Evolutionary conservation across 2,797 vertebrate genomes (phyloP), one percentile per base, ranked within the genome.

Genomic region (Odontamblyopus rebecca): DNA sequence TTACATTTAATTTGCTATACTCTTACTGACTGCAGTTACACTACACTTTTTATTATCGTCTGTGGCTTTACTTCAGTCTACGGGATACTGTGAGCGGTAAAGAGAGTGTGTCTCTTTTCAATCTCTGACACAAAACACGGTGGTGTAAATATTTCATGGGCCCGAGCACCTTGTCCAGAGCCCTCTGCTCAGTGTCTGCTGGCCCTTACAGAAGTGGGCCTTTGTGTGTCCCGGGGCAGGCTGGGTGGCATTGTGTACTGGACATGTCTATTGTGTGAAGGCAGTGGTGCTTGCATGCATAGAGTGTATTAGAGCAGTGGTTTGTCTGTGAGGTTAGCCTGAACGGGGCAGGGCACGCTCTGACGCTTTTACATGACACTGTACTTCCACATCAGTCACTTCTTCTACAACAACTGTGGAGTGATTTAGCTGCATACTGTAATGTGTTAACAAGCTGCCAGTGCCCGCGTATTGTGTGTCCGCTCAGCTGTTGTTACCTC

Each of bases 141-240:
- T 87, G 90, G 87, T 92, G 90, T 93, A 88, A 93, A 89, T 92
- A 89, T 92, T 93, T 93, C 81, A 93, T 89, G 77, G 77, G 76
- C 87, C 87, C 81, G 88, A 76, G 26, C 76, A 62, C 85, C 90
- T 73, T 57, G 51, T 88, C 85, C 88, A 85, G 84, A 79, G 77
- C 83, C 87, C 86, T 82, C 87, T 86, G 91, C 89, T 87, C 65
- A n/a, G 85, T 90, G 85, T 84, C 87, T 91, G 89, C 82, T 85
- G 84, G 89, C 73, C 91, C 78, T 80, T 72, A 65, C 63, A 74
- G 84, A 81, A 67, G 79, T 80, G 86, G 88, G 72, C 65, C 88
- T 83, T 89, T 91, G 89, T 90, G 81, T 73, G 80, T 76, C 72
- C 80, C 68, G 66, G 72, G 70, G 76, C 80, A 84, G 82, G 71